Evolutionary conservation across 2,888 invertebrate genomes (phyloP), one percentile per base, ranked within the genome.

Genomic region (Oegoconia quadripuncta): DNA sequence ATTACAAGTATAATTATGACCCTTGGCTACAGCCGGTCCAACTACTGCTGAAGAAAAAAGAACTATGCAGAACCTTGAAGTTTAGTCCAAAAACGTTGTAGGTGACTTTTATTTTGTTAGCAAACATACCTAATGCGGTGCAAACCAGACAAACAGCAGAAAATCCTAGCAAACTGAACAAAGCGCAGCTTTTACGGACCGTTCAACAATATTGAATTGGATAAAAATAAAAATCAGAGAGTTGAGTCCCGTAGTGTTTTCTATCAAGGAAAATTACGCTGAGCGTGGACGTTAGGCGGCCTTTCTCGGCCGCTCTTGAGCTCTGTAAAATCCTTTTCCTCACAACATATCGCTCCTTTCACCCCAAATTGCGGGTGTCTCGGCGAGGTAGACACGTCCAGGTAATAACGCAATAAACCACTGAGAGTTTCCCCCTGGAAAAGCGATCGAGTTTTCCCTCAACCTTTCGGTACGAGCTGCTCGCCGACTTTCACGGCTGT

Each of bases 381-480:
- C 81, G 74, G 52, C 71, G 76, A 74, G 74, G 75, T 74, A 74
- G 80, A 82, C 83, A 81, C 82, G 84, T 86, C 79, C 84, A 87
- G 86, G 87, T 87, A 86, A 87, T 87, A 87, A 87, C 84, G 81
- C 84, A 84, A 87, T 87, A 87, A 86, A 86, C 83, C 83, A 84
- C 82, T 80, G 82, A 81, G 84, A 80, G 83, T 76, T 79, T 83
- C 79, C 79, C 77, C 72, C 79, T 78, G 76, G 82, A 83, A 83
- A 83, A 84, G 76, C 83, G 83, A 84, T 86, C 83, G 83, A 83
- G 80, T 84, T 84, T 87, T 83, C 79, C 75, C 75, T 75, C 77
- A 78, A 78, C 75, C 77, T 81, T 78, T 78, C 74, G 76, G 75
- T 78, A 81, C 76, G 75, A 80, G 80, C 79, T 75, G 76, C 76